Percentiles rank a stretch among this genome's conserved stretches.
Conservation (phyloP, 2,113 vertebrate species). For the Speoplatyrhinus poulsoni region DNA sequence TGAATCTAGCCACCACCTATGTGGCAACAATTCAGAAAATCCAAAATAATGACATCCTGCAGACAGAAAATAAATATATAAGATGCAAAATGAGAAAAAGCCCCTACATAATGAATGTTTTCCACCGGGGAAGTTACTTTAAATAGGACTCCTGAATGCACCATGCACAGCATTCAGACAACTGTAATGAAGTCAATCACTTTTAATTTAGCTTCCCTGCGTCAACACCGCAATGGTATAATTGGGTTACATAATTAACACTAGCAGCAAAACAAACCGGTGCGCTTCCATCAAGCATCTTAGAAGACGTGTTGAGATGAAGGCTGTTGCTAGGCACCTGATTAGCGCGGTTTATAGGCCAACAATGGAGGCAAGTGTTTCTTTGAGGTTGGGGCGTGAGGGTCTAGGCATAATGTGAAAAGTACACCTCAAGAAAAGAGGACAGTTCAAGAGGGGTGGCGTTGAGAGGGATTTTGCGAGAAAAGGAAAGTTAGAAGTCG, state of each 20-base stretch:
- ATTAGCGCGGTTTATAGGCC: constrained; percentile 53
- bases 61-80: constrained; percentile 17
- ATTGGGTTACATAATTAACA: constrained; percentile 76
- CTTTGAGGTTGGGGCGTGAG: background rate
- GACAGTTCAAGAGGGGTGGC: background rate
- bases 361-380: constrained; percentile 34
- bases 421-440: background rate
- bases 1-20: constrained; percentile 34
- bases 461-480: no score
- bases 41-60: constrained; percentile 33
- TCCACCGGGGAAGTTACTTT: constrained; percentile 52
- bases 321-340: constrained; percentile 51
- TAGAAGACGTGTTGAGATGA: constrained; percentile 47
- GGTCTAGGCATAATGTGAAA: background rate
- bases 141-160: constrained; percentile 57
- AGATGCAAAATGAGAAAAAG: background rate
- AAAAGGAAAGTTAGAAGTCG: background rate
- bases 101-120: constrained; percentile 26
- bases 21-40: constrained; percentile 28
- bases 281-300: constrained; percentile 59
- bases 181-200: constrained; percentile 74
- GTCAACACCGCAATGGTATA: constrained; percentile 67
- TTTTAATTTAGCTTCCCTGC: constrained; percentile 70
- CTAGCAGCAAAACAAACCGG: constrained; percentile 66
- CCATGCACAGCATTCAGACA: constrained; percentile 50